Evolutionary conservation across 2,797 vertebrate species (phyloP).

Genomic region (Anguilla obscura): DNA sequence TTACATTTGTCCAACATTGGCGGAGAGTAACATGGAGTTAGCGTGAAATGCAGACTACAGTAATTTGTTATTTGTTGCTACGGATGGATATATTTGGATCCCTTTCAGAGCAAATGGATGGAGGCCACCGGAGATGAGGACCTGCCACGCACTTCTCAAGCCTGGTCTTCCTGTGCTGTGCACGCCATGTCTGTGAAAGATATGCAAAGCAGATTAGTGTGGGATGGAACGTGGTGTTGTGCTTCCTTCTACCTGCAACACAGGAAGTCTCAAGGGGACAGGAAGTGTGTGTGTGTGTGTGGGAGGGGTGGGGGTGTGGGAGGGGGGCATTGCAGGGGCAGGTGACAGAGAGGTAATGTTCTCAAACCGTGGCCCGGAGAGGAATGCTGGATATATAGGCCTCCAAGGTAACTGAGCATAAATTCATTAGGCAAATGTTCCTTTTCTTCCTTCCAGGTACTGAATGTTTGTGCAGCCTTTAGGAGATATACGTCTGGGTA

Average conservation of each 20-base stretch:
- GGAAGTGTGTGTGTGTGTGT: neutral
- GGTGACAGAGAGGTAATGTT: neutral
- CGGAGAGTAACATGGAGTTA: neutral
- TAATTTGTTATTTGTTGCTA: neutral
- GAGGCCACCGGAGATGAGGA: neutral
- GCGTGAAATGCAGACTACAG: neutral
- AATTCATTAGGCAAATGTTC: neutral
- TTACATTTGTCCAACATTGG: neutral
- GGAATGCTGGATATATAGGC: neutral
- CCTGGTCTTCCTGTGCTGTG: neutral
- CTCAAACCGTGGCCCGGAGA: neutral
- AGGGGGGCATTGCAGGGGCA: neutral
- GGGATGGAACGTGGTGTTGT: neutral
- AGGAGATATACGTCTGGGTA: neutral
- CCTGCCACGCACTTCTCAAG: neutral
- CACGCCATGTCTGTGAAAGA: neutral
- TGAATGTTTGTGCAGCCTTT: neutral
- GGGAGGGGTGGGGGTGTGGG: no score
- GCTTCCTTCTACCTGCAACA: constrained; percentile 15
- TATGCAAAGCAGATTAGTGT: neutral
- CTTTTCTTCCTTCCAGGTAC: neutral
- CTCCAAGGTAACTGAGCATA: neutral
- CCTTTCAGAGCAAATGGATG: neutral
- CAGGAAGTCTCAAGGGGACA: neutral
- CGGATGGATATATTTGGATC: neutral